Base-by-base conservation (phyloP, 2,888 invertebrate species). In the Ichneumoninae sp. region DNA sequence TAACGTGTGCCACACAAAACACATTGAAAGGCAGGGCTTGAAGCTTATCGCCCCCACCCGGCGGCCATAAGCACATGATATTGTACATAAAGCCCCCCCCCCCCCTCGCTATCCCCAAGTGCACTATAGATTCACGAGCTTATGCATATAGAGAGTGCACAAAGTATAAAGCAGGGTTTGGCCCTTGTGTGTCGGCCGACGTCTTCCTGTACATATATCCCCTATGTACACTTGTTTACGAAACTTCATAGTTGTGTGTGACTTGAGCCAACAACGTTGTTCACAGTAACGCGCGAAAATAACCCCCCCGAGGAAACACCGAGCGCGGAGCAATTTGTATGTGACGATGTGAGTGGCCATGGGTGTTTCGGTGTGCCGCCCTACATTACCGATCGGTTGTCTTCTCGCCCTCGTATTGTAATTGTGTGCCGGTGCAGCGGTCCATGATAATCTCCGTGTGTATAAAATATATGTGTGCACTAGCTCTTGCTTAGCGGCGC, bases 1-100 rank as follows among this genome's bases (percentile, higher is more conserved):
- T 88, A 89, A 86, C 85, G 84, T 85, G 84, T 82, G 77, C 30
- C 62, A 33, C 30, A 62, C 16, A 62, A 13, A 62, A 62, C 62
- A 62, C 62, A 71, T 62, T 33, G 62, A 33, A 30, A 33, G 30
- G 30, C 36, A 65, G 36, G 33, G 65, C 33, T 36, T n/a, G 19
- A 19, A 52, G 52, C n/a, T n/a, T n/a, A n/a, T n/a, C 19, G 6
- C n/a, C 16, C n/a, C 6, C 19, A n/a, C 36, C 4, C 36, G 6
- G 3, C 62, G 62, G 26, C n/a, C 62, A 30, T 62, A 54, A 69
- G 19, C 47, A 33, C 30, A 33, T 40, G 30, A 62, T 78, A 79
- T 75, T 70, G 68, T 69, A 52, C 74, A 70, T 68, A 22, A 47
- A 57, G 44, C 26, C 13, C 19, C 50, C 36, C n/a, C n/a, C 44